Percentiles rank a stretch among this genome's conserved stretches.
Conservation (phyloP, 2,113 vertebrate species). For the Collichthys lucidus region DNA sequence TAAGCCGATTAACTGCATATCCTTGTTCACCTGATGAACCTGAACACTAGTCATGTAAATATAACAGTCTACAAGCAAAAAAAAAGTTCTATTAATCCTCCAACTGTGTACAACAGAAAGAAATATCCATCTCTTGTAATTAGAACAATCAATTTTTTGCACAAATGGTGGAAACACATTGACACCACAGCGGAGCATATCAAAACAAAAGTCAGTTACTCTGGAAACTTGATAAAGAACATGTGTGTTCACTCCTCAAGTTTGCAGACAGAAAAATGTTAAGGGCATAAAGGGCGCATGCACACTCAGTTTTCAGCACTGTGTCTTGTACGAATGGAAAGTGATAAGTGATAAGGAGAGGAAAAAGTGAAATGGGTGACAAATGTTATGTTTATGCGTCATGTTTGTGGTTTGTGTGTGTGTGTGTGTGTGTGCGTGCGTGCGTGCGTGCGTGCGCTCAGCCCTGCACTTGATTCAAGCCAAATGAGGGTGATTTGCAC, state of each 20-base stretch:
- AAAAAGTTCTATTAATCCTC: not conserved
- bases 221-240: not conserved
- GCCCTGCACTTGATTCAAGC: not conserved
- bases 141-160: not conserved
- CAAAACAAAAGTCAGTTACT: constrained; percentile 18
- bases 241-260: not conserved
- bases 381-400: constrained; percentile 17
- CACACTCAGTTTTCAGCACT: not conserved
- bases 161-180: not conserved
- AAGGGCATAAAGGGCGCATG: not conserved
- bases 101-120: not conserved
- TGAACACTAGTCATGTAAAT: not conserved
- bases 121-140: too few relatives aligned
- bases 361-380: constrained; percentile 18
- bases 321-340: constrained; percentile 5
- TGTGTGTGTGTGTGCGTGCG: not conserved
- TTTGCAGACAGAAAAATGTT: not conserved
- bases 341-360: constrained; percentile 15
- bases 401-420: constrained; percentile 3
- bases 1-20: constrained; percentile 4
- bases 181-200: not conserved
- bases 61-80: not conserved
- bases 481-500: constrained; percentile 31
- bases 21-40: not conserved
- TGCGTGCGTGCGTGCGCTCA: not conserved